phyloP scores from a whole-genome alignment of 1,140 invertebrate species.

The Bursaphelenchus mucronatus region DNA sequence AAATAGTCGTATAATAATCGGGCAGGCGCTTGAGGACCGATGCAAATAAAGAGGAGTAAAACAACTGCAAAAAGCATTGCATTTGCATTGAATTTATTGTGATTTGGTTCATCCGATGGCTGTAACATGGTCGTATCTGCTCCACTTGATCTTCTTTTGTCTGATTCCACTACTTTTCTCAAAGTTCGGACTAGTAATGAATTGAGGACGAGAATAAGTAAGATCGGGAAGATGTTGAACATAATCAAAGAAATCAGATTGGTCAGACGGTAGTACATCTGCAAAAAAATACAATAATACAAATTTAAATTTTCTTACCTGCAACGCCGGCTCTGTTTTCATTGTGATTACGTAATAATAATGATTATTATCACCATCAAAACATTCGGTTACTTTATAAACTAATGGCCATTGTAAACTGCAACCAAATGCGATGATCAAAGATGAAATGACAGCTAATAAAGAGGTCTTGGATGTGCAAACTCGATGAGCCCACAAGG shows the following conservation, averaged over 20 bases:
- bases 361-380: constrained; percentile 29
- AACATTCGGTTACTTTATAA: constrained; percentile 46
- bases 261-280: constrained; percentile 58
- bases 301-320: constrained; percentile 24
- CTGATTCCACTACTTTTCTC: constrained; percentile 51
- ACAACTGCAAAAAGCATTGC: constrained; percentile 61
- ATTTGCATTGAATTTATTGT: constrained; percentile 51
- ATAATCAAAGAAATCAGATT: constrained; percentile 52
- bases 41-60: constrained; percentile 53
- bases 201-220: constrained; percentile 46
- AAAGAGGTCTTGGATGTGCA: constrained; percentile 47
- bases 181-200: constrained; percentile 49
- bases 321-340: constrained; percentile 28
- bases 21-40: constrained; percentile 59
- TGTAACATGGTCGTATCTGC: constrained; percentile 15
- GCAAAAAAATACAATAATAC: constrained; percentile 19
- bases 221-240: constrained; percentile 56
- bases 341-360: constrained; percentile 42
- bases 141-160: constrained; percentile 29
- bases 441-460: constrained; percentile 41
- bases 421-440: constrained; percentile 50
- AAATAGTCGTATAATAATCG: constrained; percentile 53
- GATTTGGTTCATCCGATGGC: constrained; percentile 19
- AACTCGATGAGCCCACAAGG: constrained; percentile 51
- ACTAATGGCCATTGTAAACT: constrained; percentile 57